Percentiles rank a stretch among this genome's conserved stretches.
Conservation (phyloP, 1,140 invertebrate species). For the Cheumatopsyche charites region DNA sequence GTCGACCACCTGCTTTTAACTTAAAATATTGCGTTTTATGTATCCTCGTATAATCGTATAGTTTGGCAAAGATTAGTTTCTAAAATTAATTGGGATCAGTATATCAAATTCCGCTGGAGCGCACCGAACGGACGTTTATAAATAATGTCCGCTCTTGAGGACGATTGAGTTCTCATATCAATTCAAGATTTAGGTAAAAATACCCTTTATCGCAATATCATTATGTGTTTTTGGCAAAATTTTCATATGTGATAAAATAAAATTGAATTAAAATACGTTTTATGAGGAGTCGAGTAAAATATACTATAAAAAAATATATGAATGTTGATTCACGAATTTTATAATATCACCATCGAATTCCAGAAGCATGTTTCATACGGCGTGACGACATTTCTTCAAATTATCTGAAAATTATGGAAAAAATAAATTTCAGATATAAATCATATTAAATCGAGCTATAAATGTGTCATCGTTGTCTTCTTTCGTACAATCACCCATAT, state of each 20-base stretch:
- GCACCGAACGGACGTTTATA: conserved; percentile 25
- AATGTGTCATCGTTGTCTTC: conserved; percentile 6
- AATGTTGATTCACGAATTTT: too few species aligned
- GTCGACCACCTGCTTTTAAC: conserved; percentile 22
- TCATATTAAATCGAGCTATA: not conserved
- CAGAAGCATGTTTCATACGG: too few species aligned
- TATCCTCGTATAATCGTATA: not conserved
- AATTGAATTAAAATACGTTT: too few species aligned
- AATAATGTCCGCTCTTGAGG: not conserved
- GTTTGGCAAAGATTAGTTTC: conserved; percentile 26
- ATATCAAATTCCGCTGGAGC: conserved; percentile 30
- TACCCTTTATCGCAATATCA: too few species aligned
- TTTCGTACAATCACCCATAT: not conserved
- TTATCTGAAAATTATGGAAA: too few species aligned
- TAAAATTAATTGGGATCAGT: conserved; percentile 28
- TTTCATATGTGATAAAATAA: too few species aligned
- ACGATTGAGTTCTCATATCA: not conserved
- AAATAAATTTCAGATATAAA: not conserved
- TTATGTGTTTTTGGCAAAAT: too few species aligned
- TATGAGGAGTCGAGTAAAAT: too few species aligned
- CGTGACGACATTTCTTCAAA: too few species aligned
- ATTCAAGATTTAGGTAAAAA: too few species aligned
- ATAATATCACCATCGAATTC: too few species aligned
- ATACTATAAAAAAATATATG: too few species aligned
- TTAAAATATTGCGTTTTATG: conserved; percentile 5